phyloP scores from a whole-genome alignment of 2,888 invertebrate species.

The Drosophila dives region DNA sequence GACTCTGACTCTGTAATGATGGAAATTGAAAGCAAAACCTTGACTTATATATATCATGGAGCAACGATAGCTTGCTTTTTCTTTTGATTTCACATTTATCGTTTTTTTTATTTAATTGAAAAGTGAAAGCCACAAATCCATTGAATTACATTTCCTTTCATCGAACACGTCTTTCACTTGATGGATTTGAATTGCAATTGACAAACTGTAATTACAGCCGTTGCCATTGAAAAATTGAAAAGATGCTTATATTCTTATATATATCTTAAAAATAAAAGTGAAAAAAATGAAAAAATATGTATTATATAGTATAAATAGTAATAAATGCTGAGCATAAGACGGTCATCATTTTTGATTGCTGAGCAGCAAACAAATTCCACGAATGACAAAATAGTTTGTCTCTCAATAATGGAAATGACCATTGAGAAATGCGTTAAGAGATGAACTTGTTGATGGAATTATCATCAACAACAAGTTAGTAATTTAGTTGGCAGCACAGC shows the following conservation, averaged over 20 bases:
- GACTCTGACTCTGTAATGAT: conserved; percentile 25
- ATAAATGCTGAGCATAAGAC: conserved; percentile 38
- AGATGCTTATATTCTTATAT: conserved; percentile 3
- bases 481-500: conserved; percentile 37
- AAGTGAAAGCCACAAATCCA: conserved; percentile 51
- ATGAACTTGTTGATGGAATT: conserved; percentile 9
- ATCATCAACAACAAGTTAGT: background rate
- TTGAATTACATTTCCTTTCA: conserved; percentile 49
- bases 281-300: background rate
- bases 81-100: conserved; percentile 35
- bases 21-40: conserved; percentile 48
- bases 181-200: conserved; percentile 33
- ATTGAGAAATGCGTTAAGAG: conserved; percentile 34
- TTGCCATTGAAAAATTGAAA: conserved; percentile 23
- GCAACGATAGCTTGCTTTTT: conserved; percentile 6
- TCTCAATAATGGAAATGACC: conserved; percentile 38
- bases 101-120: conserved; percentile 55
- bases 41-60: conserved; percentile 21
- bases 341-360: conserved; percentile 43
- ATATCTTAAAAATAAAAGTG: background rate
- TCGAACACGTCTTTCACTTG: conserved; percentile 23
- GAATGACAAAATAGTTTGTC: conserved; percentile 63
- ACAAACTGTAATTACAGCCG: conserved; percentile 9
- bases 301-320: conserved; percentile 3
- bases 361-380: conserved; percentile 54